Percentiles rank a stretch among this genome's conserved stretches.
phyloP scores from a whole-genome alignment of 2,888 invertebrate species.

The Lobophora halterata region DNA sequence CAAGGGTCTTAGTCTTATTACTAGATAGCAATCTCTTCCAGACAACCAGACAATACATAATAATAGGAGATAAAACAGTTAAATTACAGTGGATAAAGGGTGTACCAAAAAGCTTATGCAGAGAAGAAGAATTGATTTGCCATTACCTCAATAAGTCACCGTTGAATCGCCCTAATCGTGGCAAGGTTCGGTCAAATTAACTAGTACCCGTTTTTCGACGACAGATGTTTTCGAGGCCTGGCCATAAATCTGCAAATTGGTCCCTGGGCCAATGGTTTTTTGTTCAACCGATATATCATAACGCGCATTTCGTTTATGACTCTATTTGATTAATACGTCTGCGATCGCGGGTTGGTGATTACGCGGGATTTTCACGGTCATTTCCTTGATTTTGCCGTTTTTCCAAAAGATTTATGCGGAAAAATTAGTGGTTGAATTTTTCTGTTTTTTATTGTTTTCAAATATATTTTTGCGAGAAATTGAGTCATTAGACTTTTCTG shows the following conservation, averaged over 20 bases:
- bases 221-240: conserved; percentile 57
- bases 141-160: conserved; percentile 26
- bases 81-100: too few species aligned
- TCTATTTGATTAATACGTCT: conserved; percentile 66
- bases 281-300: conserved; percentile 54
- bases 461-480: too few species aligned
- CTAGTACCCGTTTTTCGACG: conserved; percentile 40
- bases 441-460: not conserved
- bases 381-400: not conserved
- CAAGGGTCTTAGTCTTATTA: too few species aligned
- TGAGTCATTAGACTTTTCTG: too few species aligned
- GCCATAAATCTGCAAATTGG: conserved; percentile 60
- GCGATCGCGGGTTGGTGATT: conserved; percentile 35
- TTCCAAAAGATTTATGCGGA: too few species aligned
- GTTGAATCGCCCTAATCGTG: conserved; percentile 34
- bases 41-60: too few species aligned
- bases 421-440: too few species aligned
- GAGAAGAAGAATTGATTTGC: conserved; percentile 20
- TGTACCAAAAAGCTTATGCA: too few species aligned
- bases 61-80: too few species aligned
- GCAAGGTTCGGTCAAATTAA: conserved; percentile 40
- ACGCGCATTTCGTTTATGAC: conserved; percentile 71
- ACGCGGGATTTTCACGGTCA: conserved; percentile 11
- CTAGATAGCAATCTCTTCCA: too few species aligned
- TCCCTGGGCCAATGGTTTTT: conserved; percentile 35